Evolutionary conservation across 2,888 invertebrate species (phyloP).

Genomic region (Terebella lapidaria): DNA sequence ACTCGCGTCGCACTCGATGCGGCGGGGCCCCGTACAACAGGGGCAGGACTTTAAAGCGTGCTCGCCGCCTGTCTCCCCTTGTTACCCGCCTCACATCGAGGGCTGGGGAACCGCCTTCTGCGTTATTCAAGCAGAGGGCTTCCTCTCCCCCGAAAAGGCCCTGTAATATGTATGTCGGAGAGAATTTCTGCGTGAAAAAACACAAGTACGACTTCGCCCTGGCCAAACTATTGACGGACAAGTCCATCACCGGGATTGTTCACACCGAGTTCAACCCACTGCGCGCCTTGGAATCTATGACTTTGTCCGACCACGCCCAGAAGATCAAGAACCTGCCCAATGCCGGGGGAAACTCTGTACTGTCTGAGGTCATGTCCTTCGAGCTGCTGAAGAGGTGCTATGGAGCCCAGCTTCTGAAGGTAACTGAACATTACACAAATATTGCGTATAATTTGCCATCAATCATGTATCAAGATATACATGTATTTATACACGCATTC

Average conservation of each 20-base stretch:
- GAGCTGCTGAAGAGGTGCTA: slow-evolving; percentile 31
- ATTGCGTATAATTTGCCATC: too few relatives aligned
- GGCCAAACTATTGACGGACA: background rate
- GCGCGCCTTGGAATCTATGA: slow-evolving; percentile 29
- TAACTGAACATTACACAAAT: too few relatives aligned
- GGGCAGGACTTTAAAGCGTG: too few relatives aligned
- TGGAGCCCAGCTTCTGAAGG: slow-evolving; percentile 28
- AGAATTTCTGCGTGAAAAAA: slow-evolving; percentile 34
- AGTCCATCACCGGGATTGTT: slow-evolving; percentile 28
- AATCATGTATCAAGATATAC: too few relatives aligned
- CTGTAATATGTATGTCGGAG: slow-evolving; percentile 35
- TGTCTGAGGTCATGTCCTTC: slow-evolving; percentile 46
- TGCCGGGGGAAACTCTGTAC: slow-evolving; percentile 46
- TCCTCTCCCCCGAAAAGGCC: slow-evolving; percentile 7
- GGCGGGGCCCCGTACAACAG: too few relatives aligned
- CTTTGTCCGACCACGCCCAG: slow-evolving; percentile 31
- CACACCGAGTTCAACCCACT: slow-evolving; percentile 32
- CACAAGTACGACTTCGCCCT: background rate
- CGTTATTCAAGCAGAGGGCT: background rate
- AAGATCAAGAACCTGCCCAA: slow-evolving; percentile 40
- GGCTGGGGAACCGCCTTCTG: background rate
- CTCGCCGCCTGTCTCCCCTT: too few relatives aligned
- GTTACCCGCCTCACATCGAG: background rate
- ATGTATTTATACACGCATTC: too few relatives aligned
- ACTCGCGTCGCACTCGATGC: too few relatives aligned